phyloP scores from a whole-genome alignment of 2,888 invertebrate species.

The Disparrhopalites patrizii region DNA sequence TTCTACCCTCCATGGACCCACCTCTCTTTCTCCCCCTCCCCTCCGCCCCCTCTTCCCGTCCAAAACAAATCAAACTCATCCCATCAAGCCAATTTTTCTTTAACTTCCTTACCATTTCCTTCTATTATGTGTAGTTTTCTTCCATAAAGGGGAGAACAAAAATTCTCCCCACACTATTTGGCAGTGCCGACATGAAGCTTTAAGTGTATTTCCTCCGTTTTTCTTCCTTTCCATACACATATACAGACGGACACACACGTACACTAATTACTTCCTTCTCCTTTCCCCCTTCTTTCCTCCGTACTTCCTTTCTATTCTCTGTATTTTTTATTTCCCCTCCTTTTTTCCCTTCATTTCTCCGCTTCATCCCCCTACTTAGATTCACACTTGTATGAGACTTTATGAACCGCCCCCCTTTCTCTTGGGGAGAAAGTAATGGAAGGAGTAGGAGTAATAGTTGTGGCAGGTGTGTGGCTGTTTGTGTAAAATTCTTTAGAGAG shows the following conservation, averaged over 20 bases:
- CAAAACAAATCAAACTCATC: conserved; percentile 24
- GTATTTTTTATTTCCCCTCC: too few species aligned
- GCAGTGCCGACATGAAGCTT: neutral
- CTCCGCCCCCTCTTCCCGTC: conserved; percentile 15
- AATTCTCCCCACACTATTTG: neutral
- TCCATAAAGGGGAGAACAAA: too few species aligned
- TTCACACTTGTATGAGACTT: too few species aligned
- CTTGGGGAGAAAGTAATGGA: neutral
- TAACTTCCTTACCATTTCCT: neutral
- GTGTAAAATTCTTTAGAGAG: too few species aligned
- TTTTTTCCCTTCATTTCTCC: too few species aligned
- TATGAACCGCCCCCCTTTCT: neutral
- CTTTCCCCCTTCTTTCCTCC: neutral
- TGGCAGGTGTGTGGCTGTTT: too few species aligned
- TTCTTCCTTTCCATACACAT: neutral
- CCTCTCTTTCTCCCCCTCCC: conserved; percentile 7
- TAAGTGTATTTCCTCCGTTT: too few species aligned
- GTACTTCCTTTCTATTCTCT: neutral
- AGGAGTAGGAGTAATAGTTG: too few species aligned
- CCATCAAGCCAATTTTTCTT: conserved; percentile 13
- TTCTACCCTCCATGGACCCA: too few species aligned
- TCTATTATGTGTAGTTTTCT: neutral
- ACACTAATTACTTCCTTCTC: neutral
- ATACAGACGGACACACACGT: neutral
- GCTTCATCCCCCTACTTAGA: too few species aligned